These are phyloP conservation scores for Xenops minutus DNA, from an alignment of 2,797 vertebrate genomes.

Conservation along the genomic window DNA sequence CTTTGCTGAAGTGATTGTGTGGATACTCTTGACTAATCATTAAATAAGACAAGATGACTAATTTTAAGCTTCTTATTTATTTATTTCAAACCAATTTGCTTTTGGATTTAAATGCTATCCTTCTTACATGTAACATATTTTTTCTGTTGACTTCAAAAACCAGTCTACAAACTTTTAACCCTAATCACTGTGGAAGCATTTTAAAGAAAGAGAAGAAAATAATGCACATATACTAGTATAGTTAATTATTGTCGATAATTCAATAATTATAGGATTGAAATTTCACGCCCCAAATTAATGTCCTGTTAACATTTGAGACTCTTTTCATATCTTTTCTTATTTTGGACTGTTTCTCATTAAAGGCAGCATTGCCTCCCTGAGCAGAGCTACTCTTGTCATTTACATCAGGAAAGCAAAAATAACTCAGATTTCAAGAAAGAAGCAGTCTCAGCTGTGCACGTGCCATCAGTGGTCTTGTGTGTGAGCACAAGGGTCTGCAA, in stretches of 20 bases:
- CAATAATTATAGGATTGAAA: not conserved
- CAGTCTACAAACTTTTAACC: not conserved
- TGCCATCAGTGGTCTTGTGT: too few species aligned
- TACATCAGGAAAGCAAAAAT: not conserved
- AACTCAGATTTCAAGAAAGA: not conserved
- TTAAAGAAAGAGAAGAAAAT: not conserved
- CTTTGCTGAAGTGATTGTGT: not conserved
- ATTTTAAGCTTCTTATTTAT: not conserved
- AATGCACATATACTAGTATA: not conserved
- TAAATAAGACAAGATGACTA: not conserved
- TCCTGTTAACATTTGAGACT: not conserved
- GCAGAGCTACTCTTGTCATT: not conserved
- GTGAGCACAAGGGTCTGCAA: not conserved
- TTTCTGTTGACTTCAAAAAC: not conserved
- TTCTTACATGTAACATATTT: not conserved
- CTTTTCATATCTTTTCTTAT: not conserved
- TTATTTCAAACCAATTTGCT: not conserved
- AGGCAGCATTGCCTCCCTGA: not conserved
- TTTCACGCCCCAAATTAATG: not conserved
- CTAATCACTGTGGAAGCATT: not conserved
- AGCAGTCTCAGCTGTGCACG: not conserved
- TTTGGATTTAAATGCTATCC: not conserved
- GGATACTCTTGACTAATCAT: not conserved
- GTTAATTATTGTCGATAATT: not conserved
- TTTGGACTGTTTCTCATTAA: not conserved